Conservation (phyloP, 2,888 invertebrate genomes). For the Serripes groenlandicus region DNA sequence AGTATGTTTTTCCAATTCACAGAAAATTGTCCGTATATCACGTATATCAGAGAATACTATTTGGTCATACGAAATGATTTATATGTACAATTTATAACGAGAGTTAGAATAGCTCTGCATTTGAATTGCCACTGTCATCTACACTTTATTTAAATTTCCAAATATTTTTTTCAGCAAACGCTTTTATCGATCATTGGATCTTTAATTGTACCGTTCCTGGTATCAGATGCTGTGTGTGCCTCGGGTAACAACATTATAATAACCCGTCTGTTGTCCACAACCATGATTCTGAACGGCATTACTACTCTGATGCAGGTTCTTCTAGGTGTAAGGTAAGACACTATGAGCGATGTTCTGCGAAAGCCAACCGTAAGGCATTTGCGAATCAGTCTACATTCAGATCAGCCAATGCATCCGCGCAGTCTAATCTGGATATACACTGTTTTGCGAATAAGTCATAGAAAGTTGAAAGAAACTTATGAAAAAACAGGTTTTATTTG, state of each 20-base stretch:
- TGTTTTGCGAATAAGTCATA: too few species aligned
- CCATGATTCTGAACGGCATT: slow-evolving; percentile 63
- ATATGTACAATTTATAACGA: too few species aligned
- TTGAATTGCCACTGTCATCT: neutral
- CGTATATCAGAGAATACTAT: neutral
- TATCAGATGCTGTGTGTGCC: slow-evolving; percentile 63
- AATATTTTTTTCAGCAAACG: slow-evolving; percentile 51
- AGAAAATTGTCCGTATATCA: neutral
- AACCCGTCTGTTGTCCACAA: slow-evolving; percentile 58
- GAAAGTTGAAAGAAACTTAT: too few species aligned
- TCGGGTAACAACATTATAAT: slow-evolving; percentile 50
- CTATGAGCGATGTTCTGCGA: too few species aligned
- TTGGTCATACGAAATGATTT: too few species aligned
- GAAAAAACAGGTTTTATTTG: too few species aligned
- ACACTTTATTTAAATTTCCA: neutral
- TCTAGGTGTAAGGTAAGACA: slow-evolving; percentile 26
- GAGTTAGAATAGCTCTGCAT: too few species aligned
- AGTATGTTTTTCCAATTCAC: neutral
- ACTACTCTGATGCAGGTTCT: slow-evolving; percentile 49
- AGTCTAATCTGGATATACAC: too few species aligned
- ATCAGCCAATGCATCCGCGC: too few species aligned
- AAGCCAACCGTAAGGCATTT: too few species aligned
- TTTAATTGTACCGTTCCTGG: slow-evolving; percentile 57
- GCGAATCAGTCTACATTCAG: too few species aligned
- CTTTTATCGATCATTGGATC: slow-evolving; percentile 63